Evolutionary conservation across 2,888 invertebrate genomes (phyloP), one percentile per base, ranked within the genome.

Genomic region (Aquatica leii): DNA sequence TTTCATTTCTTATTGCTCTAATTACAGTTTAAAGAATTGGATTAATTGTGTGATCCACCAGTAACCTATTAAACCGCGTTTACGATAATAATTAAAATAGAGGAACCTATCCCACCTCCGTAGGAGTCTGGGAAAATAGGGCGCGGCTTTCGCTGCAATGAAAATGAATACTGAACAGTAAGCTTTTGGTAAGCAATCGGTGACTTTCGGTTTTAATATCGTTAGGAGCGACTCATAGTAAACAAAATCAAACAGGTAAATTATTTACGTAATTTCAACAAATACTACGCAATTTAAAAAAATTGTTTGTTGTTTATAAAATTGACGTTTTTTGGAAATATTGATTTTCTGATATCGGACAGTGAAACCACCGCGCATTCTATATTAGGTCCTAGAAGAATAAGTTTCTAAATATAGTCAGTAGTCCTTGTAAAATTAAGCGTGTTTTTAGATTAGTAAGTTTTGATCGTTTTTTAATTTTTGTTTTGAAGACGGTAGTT

Each of bases 231-330:
- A 40, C 37, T 18, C 15, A 24, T 24, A 18, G 15, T 63, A 63
- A 59, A 63, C 59, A 59, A 51, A 56, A 52, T 57, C 55, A 21
- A 63, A 62, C 55, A 63, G 63, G 63, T 59, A 63, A 59, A 31
- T 24, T 50, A 12, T 34, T 18, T 35, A 34, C 31, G 4, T 34
- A 14, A 14, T 43, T 43, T 15, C 40, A 12, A n/a, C 4, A 40
- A n/a, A 14, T 40, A 5, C 12, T 40, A 9, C n/a, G 40, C 11
- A 40, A 6, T 24, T 24, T 24, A 2, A 24, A 24, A 24, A n/a
- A n/a, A n/a, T n/a, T n/a, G 14, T 37, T 12, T 37, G 11, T 11
- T 11, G 37, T 11, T 12, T 12, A 37, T 2, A 41, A 46, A 18
- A 18, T 46, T 18, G 46, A 46, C 1, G 4, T 12, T 40, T 40